phyloP scores from a whole-genome alignment of 2,797 vertebrate species.

The Gymnocypris eckloni region DNA sequence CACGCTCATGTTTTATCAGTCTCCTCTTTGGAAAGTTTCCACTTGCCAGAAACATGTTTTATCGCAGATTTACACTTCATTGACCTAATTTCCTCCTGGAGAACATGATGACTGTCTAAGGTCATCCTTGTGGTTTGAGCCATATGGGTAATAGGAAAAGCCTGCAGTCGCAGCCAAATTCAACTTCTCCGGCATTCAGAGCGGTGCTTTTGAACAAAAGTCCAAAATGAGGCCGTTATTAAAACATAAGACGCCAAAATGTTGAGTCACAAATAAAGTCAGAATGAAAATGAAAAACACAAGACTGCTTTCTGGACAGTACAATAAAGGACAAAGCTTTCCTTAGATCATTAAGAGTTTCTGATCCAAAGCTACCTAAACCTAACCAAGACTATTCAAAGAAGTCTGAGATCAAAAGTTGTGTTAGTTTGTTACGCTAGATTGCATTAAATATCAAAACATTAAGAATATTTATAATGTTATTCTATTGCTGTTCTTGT shows the following conservation, averaged over 20 bases:
- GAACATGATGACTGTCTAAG: constrained; percentile 51
- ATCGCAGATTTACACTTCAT: constrained; percentile 41
- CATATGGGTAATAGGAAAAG: constrained; percentile 50
- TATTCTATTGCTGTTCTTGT: not conserved
- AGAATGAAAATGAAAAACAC: not conserved
- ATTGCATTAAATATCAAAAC: not conserved
- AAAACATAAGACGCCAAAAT: constrained; percentile 42
- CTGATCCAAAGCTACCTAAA: not conserved
- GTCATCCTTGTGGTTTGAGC: constrained; percentile 33
- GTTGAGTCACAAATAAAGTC: constrained; percentile 5
- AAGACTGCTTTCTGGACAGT: not conserved
- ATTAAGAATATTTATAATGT: not conserved
- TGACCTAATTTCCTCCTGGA: constrained; percentile 52
- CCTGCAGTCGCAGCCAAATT: constrained; percentile 20
- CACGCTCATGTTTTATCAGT: constrained; percentile 1
- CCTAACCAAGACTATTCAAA: not conserved
- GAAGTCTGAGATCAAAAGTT: not conserved
- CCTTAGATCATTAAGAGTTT: not conserved
- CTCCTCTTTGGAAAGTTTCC: constrained; percentile 2
- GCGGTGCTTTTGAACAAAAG: not conserved
- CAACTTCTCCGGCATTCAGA: not conserved
- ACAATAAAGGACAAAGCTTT: not conserved
- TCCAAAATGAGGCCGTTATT: constrained; percentile 36
- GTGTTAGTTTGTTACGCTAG: not conserved
- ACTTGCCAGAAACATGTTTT: constrained; percentile 47